Base-by-base conservation (phyloP, 2,113 vertebrate genomes). In the Azemiops feae region DNA sequence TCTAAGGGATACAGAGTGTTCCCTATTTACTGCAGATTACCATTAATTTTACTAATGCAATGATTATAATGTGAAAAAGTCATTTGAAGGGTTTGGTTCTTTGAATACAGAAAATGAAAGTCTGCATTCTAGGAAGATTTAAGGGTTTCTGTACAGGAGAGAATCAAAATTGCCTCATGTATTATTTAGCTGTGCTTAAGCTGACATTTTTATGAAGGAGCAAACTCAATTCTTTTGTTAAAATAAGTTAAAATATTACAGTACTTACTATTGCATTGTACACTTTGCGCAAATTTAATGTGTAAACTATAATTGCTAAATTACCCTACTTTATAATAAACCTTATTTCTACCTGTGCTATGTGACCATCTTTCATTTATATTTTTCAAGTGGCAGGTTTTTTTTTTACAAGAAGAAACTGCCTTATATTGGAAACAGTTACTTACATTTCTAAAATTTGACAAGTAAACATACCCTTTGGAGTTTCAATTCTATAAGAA, bases 21-120 rank as follows among this genome's bases (percentile, higher is more conserved):
- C 58, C 89, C 20, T 90, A 93, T 89, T 2, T 50, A 60, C 47
- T 89, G 57, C 92, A 54, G 43, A 8, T 16, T 54, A 88, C 55
- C 90, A 93, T 4, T 1, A 3, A 89, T 91, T 92, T 87, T 39
- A 92, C 25, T 55, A 30, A 85, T 92, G 81, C 91, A 92, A 92
- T 23, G 87, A 22, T 90, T 91, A 96, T 87, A 93, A 1, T 43
- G 89, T 52, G 1, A 95, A 43, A 96, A 88, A 34, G 91, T 92
- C 93, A 64, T 85, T 92, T 64, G 54, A 87, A 90, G 85, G 93
- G 92, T 57, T 85, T 50, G 92, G 87, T 81, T 11, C 25, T 58
- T 87, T 6, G 20, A 27, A 20, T 43, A 22, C 52, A 91, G 1
- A 54, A 64, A 91, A 27, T 39, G 18, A 89, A 22, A 23, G 91